phyloP scores from a whole-genome alignment of 2,888 invertebrate genomes.

The Xylota sylvarum region DNA sequence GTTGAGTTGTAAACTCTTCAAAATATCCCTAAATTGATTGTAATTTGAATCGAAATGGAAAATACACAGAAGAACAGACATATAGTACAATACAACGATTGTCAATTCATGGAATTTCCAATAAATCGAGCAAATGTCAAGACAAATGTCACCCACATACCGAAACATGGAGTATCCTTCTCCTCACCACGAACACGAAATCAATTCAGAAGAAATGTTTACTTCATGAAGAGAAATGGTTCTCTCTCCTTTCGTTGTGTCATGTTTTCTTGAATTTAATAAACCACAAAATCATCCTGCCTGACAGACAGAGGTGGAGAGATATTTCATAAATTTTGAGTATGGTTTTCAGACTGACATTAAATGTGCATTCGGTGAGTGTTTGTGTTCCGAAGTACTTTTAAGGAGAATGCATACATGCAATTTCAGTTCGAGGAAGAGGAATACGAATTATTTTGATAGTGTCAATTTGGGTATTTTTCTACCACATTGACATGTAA shows the following conservation, averaged over 20 bases:
- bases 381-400: neutral
- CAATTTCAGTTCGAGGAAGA: neutral
- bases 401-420: neutral
- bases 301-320: constrained; percentile 59
- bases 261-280: constrained; percentile 66
- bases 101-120: constrained; percentile 69
- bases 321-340: constrained; percentile 70
- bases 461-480: constrained; percentile 4
- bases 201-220: constrained; percentile 43
- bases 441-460: neutral
- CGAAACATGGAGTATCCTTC: constrained; percentile 23
- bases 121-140: constrained; percentile 72
- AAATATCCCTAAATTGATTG: constrained; percentile 49
- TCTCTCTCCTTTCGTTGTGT: constrained; percentile 11
- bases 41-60: constrained; percentile 52
- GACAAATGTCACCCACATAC: constrained; percentile 63
- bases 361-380: constrained; percentile 29
- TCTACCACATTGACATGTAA: constrained; percentile 13
- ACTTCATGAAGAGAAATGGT: constrained; percentile 12
- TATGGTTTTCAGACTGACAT: constrained; percentile 58
- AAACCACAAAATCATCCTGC: constrained; percentile 60
- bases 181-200: constrained; percentile 1
- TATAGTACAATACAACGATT: constrained; percentile 22
- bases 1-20: neutral
- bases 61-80: neutral